phyloP scores from a whole-genome alignment of 2,888 invertebrate species.

The Parasteatoda lunata region DNA sequence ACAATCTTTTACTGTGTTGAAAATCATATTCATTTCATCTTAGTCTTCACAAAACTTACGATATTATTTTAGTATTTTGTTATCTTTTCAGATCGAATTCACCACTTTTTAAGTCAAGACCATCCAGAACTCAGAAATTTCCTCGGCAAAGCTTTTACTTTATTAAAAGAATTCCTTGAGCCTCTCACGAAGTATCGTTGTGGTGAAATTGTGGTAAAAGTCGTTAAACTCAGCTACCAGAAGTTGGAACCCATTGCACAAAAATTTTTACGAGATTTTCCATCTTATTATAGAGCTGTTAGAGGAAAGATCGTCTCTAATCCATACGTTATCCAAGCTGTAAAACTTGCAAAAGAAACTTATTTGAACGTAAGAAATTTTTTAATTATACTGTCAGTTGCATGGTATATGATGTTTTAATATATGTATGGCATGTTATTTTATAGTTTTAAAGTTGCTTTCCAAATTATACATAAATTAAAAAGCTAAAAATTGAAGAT shows the following conservation, averaged over 20 bases:
- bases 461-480: no score
- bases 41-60: no score
- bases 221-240: conserved; percentile 20
- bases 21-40: no score
- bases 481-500: no score
- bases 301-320: conserved; percentile 21
- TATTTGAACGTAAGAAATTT: conserved; percentile 18
- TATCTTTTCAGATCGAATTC: conserved; percentile 27
- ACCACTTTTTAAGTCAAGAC: conserved; percentile 28
- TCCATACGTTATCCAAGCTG: background rate
- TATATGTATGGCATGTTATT: no score
- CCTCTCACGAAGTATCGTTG: conserved; percentile 42
- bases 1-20: no score
- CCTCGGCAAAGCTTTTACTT: conserved; percentile 9
- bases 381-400: background rate
- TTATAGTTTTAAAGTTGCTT: no score
- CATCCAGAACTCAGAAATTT: conserved; percentile 30
- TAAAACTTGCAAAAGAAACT: conserved; percentile 21
- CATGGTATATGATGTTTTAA: no score
- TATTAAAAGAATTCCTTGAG: conserved; percentile 35
- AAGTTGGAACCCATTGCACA: conserved; percentile 29
- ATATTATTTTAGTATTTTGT: background rate
- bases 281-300: conserved; percentile 15
- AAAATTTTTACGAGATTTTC: conserved; percentile 23
- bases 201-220: conserved; percentile 48